Evolutionary conservation across 2,888 invertebrate species (phyloP).

Genomic region (Schrankia costaestrigalis): DNA sequence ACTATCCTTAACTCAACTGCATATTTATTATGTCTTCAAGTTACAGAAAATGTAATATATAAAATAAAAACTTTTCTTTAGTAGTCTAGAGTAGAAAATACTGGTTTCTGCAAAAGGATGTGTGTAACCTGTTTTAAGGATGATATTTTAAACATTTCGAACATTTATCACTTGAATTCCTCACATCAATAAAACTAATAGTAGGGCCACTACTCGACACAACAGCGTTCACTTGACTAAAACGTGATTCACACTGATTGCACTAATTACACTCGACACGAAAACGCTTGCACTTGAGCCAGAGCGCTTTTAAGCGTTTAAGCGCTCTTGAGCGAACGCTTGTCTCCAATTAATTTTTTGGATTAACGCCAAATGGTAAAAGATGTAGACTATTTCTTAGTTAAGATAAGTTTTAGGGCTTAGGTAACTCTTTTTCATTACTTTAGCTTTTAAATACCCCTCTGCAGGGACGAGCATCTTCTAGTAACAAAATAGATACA

Average conservation of each 20-base stretch:
- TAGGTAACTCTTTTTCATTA: background rate
- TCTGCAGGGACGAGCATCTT: too few species aligned
- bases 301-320: slow-evolving; percentile 30
- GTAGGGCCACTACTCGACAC: slow-evolving; percentile 42
- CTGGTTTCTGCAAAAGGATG: too few species aligned
- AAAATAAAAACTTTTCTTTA: too few species aligned
- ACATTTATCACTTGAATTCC: background rate
- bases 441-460: too few species aligned
- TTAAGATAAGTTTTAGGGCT: slow-evolving; percentile 7
- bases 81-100: too few species aligned
- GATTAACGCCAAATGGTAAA: slow-evolving; percentile 60
- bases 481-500: too few species aligned
- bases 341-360: slow-evolving; percentile 72
- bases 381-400: slow-evolving; percentile 25
- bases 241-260: slow-evolving; percentile 68
- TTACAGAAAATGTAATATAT: too few species aligned
- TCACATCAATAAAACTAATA: slow-evolving; percentile 9
- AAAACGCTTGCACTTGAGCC: slow-evolving; percentile 38
- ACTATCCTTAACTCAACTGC: too few species aligned
- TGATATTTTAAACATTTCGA: too few species aligned
- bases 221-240: slow-evolving; percentile 52
- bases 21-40: too few species aligned
- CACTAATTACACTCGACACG: slow-evolving; percentile 63
- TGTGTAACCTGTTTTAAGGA: too few species aligned
- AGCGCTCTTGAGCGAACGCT: slow-evolving; percentile 39